Conservation (phyloP, 2,888 invertebrate species). For the Eudemis profundana region DNA sequence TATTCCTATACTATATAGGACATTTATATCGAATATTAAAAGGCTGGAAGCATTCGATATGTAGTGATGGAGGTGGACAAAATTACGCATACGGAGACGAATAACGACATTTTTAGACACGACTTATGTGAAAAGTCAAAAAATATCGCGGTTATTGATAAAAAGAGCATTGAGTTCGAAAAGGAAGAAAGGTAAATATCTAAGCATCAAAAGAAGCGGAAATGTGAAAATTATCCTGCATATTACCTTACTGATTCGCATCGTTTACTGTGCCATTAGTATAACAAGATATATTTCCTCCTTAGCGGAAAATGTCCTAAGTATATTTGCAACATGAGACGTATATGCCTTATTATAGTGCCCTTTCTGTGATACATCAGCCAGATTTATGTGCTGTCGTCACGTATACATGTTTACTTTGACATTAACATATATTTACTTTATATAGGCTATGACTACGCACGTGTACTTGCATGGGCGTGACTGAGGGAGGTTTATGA, state of each 20-base stretch:
- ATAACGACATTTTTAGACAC: too few species aligned
- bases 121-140: too few species aligned
- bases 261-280: slow-evolving; percentile 17
- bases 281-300: slow-evolving; percentile 2
- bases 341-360: slow-evolving; percentile 2
- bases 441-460: not conserved
- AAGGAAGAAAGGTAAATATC: too few species aligned
- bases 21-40: too few species aligned
- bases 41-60: too few species aligned
- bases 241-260: not conserved
- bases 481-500: too few species aligned
- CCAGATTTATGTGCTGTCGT: slow-evolving; percentile 29
- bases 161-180: too few species aligned
- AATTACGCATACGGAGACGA: too few species aligned
- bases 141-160: too few species aligned
- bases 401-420: slow-evolving; percentile 26
- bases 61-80: too few species aligned
- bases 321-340: slow-evolving; percentile 8
- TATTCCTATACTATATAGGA: too few species aligned
- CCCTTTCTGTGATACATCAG: slow-evolving; percentile 10
- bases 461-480: not conserved
- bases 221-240: not conserved
- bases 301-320: slow-evolving; percentile 20
- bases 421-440: slow-evolving; percentile 26
- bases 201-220: not conserved